These are phyloP conservation scores for Ptychochromis oligacanthus DNA, from an alignment of 2,113 vertebrate species.

Conservation along the genomic window DNA sequence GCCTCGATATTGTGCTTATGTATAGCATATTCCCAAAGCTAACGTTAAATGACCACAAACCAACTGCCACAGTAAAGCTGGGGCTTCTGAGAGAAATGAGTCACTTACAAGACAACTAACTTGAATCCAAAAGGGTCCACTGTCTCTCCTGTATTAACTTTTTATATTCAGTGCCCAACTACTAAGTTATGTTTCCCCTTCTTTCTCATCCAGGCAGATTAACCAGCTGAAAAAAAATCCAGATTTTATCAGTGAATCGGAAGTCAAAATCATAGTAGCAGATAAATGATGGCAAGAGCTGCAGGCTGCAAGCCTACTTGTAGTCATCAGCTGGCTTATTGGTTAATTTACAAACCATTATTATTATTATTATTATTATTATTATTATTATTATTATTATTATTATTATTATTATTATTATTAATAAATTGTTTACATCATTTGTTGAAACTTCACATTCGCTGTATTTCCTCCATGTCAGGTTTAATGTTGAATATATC, in stretches of 20 bases:
- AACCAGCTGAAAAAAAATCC: neutral
- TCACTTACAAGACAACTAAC: neutral
- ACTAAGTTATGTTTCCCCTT: neutral
- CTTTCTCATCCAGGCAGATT: conserved; percentile 6
- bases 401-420: no score
- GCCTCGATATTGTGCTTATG: neutral
- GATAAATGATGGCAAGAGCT: conserved; percentile 1
- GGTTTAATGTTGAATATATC: conserved; percentile 59
- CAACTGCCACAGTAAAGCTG: neutral
- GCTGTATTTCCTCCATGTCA: conserved; percentile 63
- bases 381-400: no score
- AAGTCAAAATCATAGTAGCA: neutral
- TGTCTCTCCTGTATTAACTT: neutral
- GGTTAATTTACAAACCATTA: conserved; percentile 31
- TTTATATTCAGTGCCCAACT: neutral
- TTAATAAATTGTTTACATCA: conserved; percentile 44
- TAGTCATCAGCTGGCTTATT: conserved; percentile 14
- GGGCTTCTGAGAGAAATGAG: neutral
- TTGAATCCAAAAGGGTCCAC: neutral
- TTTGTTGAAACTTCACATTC: conserved; percentile 53
- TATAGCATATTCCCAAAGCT: neutral
- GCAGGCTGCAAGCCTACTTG: neutral
- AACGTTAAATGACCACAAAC: neutral
- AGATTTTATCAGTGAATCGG: conserved; percentile 9
- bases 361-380: no score